These are phyloP conservation scores for Macrocentrus cingulum DNA, from an alignment of 1,140 invertebrate species.

Conservation along the genomic window DNA sequence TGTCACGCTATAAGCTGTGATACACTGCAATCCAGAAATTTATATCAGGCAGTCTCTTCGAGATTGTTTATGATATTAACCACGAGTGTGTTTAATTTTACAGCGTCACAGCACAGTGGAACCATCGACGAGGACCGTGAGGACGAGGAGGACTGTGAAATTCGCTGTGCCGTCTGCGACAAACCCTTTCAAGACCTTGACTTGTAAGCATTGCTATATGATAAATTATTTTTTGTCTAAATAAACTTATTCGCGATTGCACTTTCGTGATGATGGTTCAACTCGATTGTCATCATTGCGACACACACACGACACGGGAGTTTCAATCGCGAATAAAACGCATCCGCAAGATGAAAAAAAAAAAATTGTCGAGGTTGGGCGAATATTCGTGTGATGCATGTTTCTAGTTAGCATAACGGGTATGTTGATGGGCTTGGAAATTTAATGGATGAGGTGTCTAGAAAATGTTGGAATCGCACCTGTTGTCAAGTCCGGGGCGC, in stretches of 20 bases:
- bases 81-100: conserved; percentile 34
- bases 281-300: too few relatives aligned
- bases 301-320: too few relatives aligned
- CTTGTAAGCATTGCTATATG: conserved; percentile 62
- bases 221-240: background rate
- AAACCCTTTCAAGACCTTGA: conserved; percentile 71
- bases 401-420: background rate
- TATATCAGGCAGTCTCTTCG: background rate
- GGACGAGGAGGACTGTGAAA: conserved; percentile 66
- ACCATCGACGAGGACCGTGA: conserved; percentile 65
- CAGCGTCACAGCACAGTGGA: conserved; percentile 69
- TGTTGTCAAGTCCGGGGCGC: conserved; percentile 41
- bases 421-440: too few relatives aligned
- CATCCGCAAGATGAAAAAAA: too few relatives aligned
- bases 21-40: too few relatives aligned
- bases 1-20: too few relatives aligned
- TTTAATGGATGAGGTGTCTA: conserved; percentile 13
- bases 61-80: conserved; percentile 17
- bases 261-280: too few relatives aligned
- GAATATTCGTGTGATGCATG: too few relatives aligned
- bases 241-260: too few relatives aligned
- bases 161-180: conserved; percentile 70
- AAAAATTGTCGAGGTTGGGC: too few relatives aligned
- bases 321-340: too few relatives aligned
- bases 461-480: conserved; percentile 33